Conservation (phyloP, 2,888 invertebrate species). For the Drosophila birchii region DNA sequence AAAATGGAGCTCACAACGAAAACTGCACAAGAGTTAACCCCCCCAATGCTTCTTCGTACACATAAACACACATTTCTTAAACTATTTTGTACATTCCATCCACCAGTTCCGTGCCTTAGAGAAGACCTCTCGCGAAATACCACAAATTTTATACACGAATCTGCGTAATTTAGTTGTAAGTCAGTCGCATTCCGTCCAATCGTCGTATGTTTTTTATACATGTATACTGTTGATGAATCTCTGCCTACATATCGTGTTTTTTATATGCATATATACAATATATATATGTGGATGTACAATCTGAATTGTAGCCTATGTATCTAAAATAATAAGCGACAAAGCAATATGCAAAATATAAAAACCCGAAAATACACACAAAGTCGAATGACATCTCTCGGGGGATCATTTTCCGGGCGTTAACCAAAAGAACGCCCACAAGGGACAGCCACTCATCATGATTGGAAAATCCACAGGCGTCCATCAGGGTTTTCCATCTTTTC, state of each 20-base stretch:
- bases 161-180: slow-evolving; percentile 59
- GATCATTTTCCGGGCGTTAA: slow-evolving; percentile 39
- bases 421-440: slow-evolving; percentile 36
- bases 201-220: slow-evolving; percentile 32
- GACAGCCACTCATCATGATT: slow-evolving; percentile 12
- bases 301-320: slow-evolving; percentile 41
- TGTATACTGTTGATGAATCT: slow-evolving; percentile 50
- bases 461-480: background rate
- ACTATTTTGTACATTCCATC: slow-evolving; percentile 50
- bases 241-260: slow-evolving; percentile 46
- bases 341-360: slow-evolving; percentile 44
- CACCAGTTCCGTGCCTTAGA: slow-evolving; percentile 70
- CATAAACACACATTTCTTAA: slow-evolving; percentile 24
- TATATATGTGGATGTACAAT: slow-evolving; percentile 21
- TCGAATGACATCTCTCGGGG: slow-evolving; percentile 17
- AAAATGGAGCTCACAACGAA: slow-evolving; percentile 40
- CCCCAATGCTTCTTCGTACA: slow-evolving; percentile 24
- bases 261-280: slow-evolving; percentile 32
- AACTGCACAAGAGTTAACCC: slow-evolving; percentile 30
- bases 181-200: slow-evolving; percentile 61
- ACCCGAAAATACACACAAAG: slow-evolving; percentile 29
- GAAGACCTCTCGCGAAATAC: slow-evolving; percentile 49
- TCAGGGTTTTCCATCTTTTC: background rate
- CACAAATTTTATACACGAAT: slow-evolving; percentile 46
- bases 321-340: slow-evolving; percentile 39